Evolutionary conservation across 2,888 invertebrate species (phyloP).

Genomic region (Nomada flava): DNA sequence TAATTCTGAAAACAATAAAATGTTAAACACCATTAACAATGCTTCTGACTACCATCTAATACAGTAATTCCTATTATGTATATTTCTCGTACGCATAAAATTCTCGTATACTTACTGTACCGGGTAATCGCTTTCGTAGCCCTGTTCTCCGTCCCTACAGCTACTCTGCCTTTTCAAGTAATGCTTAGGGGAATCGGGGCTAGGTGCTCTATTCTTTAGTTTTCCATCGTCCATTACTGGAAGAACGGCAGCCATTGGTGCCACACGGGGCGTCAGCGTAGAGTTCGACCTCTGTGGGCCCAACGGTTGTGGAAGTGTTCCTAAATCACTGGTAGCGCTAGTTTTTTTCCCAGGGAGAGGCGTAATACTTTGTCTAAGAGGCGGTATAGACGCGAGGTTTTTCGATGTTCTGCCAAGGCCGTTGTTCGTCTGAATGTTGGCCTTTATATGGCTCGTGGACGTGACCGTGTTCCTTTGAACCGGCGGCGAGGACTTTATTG

Average conservation of each 20-base stretch:
- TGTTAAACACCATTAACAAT: background rate
- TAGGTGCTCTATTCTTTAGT: conserved; percentile 79
- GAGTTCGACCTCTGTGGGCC: conserved; percentile 83
- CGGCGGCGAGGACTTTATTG: conserved; percentile 81
- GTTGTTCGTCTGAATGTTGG: conserved; percentile 79
- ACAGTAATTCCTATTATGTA: background rate
- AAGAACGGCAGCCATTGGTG: conserved; percentile 82
- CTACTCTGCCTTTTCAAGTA: conserved; percentile 80
- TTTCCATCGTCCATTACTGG: conserved; percentile 83
- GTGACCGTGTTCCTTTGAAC: conserved; percentile 80
- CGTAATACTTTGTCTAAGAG: conserved; percentile 80
- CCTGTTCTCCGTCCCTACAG: conserved; percentile 79
- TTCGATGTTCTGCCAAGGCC: conserved; percentile 75
- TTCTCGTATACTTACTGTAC: conserved; percentile 78
- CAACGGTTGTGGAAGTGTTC: conserved; percentile 73
- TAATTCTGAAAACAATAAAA: conserved; percentile 81
- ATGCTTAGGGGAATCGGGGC: conserved; percentile 81
- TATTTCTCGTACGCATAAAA: background rate
- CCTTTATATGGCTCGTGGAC: conserved; percentile 81
- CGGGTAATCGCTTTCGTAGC: conserved; percentile 82
- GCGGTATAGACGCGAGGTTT: conserved; percentile 82
- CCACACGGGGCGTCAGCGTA: conserved; percentile 81
- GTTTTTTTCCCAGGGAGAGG: conserved; percentile 78
- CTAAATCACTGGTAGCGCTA: conserved; percentile 61
- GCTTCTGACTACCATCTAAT: background rate